These are phyloP conservation scores for Ostrea denselamellosa DNA, from an alignment of 1,140 invertebrate genomes.

Conservation along the genomic window DNA sequence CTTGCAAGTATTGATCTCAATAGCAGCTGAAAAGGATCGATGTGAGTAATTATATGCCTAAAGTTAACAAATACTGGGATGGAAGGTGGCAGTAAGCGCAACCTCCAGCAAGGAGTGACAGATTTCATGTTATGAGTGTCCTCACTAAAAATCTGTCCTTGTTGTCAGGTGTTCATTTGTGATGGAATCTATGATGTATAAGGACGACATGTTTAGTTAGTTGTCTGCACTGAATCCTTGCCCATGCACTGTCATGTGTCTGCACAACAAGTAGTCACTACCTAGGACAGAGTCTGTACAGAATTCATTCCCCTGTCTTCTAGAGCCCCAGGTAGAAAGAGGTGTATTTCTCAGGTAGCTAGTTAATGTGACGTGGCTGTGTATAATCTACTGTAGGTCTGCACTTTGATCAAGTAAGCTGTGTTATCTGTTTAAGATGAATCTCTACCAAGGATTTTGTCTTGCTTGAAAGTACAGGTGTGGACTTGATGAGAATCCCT, in stretches of 20 bases:
- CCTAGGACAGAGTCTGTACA: background rate
- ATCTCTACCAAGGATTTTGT: constrained; percentile 9
- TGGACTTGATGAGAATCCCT: background rate
- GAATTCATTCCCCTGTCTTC: background rate
- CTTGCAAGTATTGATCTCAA: constrained; percentile 29
- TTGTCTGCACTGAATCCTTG: background rate
- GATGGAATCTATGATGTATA: background rate
- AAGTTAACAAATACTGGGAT: background rate
- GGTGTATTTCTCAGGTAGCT: background rate
- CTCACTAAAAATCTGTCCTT: background rate
- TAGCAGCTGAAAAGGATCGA: constrained; percentile 8
- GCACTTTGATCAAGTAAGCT: constrained; percentile 18
- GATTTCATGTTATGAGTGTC: background rate
- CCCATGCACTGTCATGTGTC: constrained; percentile 19
- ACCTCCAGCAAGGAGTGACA: too few species aligned
- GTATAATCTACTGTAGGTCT: constrained; percentile 7
- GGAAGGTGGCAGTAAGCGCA: background rate
- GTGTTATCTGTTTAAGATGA: constrained; percentile 29
- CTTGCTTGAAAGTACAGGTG: constrained; percentile 11
- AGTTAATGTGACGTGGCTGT: background rate
- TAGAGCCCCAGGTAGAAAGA: background rate
- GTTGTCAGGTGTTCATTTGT: constrained; percentile 8
- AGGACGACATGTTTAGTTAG: background rate
- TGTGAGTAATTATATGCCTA: background rate
- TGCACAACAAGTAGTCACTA: background rate